A percentile compares a stretch with the other conserved stretches of the same genome.
Conservation (phyloP, 1,140 invertebrate species). For the Akabosia matsudoensis region DNA sequence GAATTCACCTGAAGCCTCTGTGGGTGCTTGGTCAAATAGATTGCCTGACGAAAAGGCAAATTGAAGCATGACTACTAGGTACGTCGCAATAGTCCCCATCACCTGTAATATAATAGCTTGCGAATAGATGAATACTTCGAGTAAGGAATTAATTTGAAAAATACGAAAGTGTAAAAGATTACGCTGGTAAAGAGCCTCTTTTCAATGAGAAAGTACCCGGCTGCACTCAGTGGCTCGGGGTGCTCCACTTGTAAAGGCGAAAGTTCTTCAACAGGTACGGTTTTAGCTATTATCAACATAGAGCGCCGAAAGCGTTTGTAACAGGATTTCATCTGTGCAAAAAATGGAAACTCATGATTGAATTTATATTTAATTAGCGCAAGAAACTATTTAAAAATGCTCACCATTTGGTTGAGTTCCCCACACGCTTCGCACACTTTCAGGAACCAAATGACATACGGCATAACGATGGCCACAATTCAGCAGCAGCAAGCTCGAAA, state of each 20-base stretch:
- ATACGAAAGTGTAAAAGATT: neutral
- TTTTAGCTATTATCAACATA: neutral
- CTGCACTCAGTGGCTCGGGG: neutral
- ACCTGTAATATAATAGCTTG: neutral
- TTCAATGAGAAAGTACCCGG: neutral
- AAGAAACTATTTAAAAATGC: neutral
- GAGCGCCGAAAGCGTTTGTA: neutral
- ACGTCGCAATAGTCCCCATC: slow-evolving; percentile 7
- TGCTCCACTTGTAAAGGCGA: neutral
- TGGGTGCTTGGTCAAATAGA: too few relatives aligned
- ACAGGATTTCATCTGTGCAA: neutral
- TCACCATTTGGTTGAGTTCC: neutral
- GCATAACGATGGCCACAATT: slow-evolving; percentile 1
- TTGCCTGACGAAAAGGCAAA: neutral
- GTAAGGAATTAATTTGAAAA: neutral
- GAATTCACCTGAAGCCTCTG: too few relatives aligned
- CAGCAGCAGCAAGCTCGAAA: neutral
- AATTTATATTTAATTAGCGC: neutral
- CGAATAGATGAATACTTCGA: neutral
- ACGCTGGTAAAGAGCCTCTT: neutral
- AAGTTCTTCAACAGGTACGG: neutral
- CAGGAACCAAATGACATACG: slow-evolving; percentile 9
- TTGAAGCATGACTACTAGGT: slow-evolving; percentile 8
- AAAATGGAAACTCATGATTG: neutral
- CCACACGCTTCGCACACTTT: neutral